Evolutionary conservation across 2,113 vertebrate species (phyloP).

Genomic region (Romanogobio albipinnatus): DNA sequence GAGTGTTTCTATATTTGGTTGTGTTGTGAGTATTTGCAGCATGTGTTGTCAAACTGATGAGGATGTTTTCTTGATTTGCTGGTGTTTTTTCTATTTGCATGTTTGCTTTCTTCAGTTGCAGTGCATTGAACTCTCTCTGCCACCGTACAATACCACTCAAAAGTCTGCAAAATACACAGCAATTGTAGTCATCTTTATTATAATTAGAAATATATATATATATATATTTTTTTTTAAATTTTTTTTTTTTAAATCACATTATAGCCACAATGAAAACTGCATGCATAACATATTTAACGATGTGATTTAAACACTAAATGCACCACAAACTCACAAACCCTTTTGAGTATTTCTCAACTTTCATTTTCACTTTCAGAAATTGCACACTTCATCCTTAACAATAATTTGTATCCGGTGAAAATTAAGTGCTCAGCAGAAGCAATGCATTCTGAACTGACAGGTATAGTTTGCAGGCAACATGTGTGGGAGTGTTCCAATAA

Average conservation of each 20-base stretch:
- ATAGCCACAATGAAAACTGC: not conserved
- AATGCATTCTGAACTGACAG: not conserved
- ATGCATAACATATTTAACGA: too few species aligned
- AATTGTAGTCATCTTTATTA: not conserved
- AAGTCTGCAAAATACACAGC: not conserved
- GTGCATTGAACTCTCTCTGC: too few species aligned
- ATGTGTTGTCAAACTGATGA: too few species aligned
- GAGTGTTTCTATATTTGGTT: too few species aligned
- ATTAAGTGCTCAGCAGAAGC: constrained; percentile 2
- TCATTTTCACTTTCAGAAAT: not conserved
- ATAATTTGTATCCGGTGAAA: not conserved
- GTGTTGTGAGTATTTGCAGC: too few species aligned
- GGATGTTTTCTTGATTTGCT: too few species aligned
- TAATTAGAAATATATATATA: not conserved
- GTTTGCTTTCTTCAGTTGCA: too few species aligned
- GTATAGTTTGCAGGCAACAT: constrained; percentile 12
- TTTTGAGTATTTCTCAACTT: not conserved
- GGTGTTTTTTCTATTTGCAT: too few species aligned
- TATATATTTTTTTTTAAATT: too few species aligned
- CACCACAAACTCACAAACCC: not conserved
- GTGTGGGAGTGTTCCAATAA: constrained; percentile 30
- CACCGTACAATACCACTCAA: not conserved
- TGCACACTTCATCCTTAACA: not conserved
- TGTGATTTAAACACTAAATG: not conserved
- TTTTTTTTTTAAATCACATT: not conserved